Percentiles rank a stretch among this genome's conserved stretches.
Conservation (phyloP, 2,797 vertebrate genomes). For the Alca torda region DNA sequence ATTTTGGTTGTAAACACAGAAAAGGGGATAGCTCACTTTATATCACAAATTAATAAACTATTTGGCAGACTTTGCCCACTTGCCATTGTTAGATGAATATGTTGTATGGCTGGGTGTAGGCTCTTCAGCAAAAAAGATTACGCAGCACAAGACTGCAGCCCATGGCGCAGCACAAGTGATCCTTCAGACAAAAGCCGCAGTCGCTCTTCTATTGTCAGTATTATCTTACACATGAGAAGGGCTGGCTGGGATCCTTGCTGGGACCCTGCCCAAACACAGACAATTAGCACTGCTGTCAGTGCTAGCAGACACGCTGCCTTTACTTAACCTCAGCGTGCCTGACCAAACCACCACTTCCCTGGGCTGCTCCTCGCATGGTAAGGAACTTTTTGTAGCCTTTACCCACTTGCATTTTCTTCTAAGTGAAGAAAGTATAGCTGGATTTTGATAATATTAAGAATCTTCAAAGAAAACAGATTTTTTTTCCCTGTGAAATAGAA, state of each 20-base stretch:
- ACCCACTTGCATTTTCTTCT: not conserved
- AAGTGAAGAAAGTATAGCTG: not conserved
- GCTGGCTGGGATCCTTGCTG: not conserved
- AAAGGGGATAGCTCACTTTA: not conserved
- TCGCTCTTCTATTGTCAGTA: not conserved
- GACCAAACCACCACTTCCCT: not conserved
- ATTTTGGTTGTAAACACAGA: not conserved
- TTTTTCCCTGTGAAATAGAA: not conserved
- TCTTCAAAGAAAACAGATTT: not conserved
- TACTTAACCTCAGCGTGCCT: not conserved
- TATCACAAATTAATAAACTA: not conserved
- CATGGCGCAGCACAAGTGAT: not conserved
- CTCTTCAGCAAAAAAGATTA: not conserved
- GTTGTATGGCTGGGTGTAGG: not conserved
- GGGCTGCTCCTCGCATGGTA: not conserved
- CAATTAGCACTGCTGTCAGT: not conserved
- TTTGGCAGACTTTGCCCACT: not conserved
- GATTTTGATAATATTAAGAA: not conserved
- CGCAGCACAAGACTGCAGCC: not conserved
- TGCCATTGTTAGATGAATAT: rapidly evolving
- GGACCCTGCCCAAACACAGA: not conserved
- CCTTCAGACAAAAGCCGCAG: not conserved
- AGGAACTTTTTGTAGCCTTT: not conserved
- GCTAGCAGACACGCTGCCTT: not conserved
- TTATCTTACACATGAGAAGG: not conserved